Conservation (phyloP, 64 coral and sea anemone species). For the Orbicella faveolata region DNA sequence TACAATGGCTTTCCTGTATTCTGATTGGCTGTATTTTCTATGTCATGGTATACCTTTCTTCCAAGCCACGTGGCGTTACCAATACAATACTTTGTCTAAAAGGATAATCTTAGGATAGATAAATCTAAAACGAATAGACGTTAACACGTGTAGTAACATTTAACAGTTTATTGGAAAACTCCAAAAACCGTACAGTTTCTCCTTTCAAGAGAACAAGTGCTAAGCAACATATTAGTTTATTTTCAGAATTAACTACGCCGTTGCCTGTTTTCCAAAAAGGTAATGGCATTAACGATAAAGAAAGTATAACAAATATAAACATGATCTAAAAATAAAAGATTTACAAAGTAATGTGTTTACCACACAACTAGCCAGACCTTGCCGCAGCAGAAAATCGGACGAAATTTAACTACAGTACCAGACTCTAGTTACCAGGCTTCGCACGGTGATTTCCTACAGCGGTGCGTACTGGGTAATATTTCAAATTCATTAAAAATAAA, state of each 20-base stretch:
- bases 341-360: background rate
- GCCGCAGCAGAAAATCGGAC: background rate
- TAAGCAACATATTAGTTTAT: background rate
- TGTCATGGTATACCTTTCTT: too few species aligned
- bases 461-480: background rate
- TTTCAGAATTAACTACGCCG: background rate
- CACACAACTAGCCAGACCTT: background rate
- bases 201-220: background rate
- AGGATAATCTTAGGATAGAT: background rate
- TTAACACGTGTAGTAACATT: background rate
- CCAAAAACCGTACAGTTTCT: background rate
- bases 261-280: background rate
- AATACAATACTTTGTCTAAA: background rate
- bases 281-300: background rate
- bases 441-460: background rate
- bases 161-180: slow-evolving; percentile 16
- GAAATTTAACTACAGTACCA: background rate
- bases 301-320: slow-evolving; percentile 15
- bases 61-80: too few species aligned
- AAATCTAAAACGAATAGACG: background rate
- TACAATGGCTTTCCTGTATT: too few species aligned
- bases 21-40: too few species aligned
- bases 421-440: background rate
- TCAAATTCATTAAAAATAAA: background rate
- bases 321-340: slow-evolving; percentile 8